A percentile compares a stretch with the other conserved stretches of the same genome.
phyloP scores from a whole-genome alignment of 2,888 invertebrate species.

The Empis livida region DNA sequence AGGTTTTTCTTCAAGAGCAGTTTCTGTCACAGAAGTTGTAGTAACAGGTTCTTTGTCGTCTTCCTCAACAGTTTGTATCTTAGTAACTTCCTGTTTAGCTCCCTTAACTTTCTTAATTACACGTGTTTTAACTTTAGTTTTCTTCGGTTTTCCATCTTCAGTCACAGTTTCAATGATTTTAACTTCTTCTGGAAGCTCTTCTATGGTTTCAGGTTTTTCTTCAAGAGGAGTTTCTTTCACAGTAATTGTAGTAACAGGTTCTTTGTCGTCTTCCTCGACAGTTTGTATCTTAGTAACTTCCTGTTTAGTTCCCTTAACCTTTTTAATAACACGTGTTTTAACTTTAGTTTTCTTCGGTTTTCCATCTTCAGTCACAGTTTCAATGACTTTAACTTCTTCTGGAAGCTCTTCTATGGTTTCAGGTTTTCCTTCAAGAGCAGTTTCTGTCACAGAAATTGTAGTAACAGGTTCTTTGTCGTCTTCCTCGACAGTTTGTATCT shows the following conservation, averaged over 20 bases:
- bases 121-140: constrained; percentile 25
- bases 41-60: constrained; percentile 30
- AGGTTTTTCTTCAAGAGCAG: constrained; percentile 13
- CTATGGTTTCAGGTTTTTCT: constrained; percentile 13
- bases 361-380: constrained; percentile 26
- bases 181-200: constrained; percentile 16
- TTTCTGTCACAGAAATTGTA: constrained; percentile 15
- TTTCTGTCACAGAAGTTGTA: constrained; percentile 21
- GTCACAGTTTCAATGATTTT: constrained; percentile 16
- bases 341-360: constrained; percentile 19
- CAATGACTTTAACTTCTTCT: constrained; percentile 27
- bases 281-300: constrained; percentile 33
- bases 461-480: constrained; percentile 22
- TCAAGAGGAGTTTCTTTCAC: constrained; percentile 12
- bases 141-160: constrained; percentile 17
- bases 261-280: constrained; percentile 29
- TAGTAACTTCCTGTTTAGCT: constrained; percentile 28
- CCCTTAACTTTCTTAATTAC: constrained; percentile 28
- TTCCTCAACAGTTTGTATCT: constrained; percentile 31
- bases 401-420: constrained; percentile 11
- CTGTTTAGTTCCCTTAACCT: constrained; percentile 26
- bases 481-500: constrained; percentile 20
- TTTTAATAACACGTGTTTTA: constrained; percentile 26
- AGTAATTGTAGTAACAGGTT: constrained; percentile 24
- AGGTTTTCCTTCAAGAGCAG: constrained; percentile 13